Evolutionary conservation across 2,888 invertebrate genomes (phyloP).

Genomic region (Drosophila pseudotakahashii): DNA sequence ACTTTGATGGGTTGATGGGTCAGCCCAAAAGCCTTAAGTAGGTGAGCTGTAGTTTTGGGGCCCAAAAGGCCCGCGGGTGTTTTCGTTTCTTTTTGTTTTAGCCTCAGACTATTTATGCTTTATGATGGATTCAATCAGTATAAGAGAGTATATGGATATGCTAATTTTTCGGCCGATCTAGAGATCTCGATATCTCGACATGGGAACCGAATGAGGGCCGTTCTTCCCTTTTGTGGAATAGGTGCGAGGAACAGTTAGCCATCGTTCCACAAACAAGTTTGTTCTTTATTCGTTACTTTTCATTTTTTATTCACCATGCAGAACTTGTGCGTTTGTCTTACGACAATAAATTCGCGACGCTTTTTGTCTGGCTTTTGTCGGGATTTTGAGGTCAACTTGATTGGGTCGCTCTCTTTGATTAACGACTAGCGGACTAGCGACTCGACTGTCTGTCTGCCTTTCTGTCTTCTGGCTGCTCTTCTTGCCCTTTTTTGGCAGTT

Average conservation of each 20-base stretch:
- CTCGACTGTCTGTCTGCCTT: constrained; percentile 2
- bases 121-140: constrained; percentile 59
- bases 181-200: constrained; percentile 1
- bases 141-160: constrained; percentile 22
- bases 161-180: constrained; percentile 22
- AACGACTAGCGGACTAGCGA: constrained; percentile 46
- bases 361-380: constrained; percentile 52
- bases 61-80: constrained; percentile 17
- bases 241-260: constrained; percentile 49
- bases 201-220: constrained; percentile 22
- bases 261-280: constrained; percentile 39
- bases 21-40: constrained; percentile 28
- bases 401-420: constrained; percentile 56
- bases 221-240: constrained; percentile 24
- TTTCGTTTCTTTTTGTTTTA: constrained; percentile 24
- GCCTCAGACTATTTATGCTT: constrained; percentile 32
- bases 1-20: constrained; percentile 53
- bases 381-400: constrained; percentile 62
- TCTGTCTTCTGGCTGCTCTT: constrained; percentile 3
- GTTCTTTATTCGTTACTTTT: constrained; percentile 2
- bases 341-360: constrained; percentile 55
- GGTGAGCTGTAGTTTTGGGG: constrained; percentile 29
- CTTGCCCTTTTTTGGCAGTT: constrained; percentile 35
- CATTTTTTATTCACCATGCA: constrained; percentile 31
- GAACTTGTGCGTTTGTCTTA: constrained; percentile 48